Evolutionary conservation across 2,797 vertebrate species (phyloP).

Genomic region (Aratinga solstitialis): DNA sequence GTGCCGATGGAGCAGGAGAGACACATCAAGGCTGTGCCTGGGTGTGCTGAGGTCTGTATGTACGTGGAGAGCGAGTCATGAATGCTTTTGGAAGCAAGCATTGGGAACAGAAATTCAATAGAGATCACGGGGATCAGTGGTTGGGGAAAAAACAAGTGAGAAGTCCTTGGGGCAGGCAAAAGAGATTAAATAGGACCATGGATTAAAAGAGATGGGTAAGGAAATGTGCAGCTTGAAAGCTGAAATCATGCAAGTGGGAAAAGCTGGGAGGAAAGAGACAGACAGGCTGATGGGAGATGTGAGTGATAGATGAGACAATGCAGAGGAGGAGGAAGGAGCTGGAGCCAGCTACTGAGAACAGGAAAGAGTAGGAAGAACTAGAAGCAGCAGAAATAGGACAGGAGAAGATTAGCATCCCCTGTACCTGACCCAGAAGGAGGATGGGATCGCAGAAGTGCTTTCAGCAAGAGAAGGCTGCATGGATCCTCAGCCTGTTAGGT

Average conservation of each 20-base stretch:
- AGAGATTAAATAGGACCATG: neutral
- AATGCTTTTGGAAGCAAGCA: neutral
- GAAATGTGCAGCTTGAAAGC: neutral
- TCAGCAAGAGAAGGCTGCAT: neutral
- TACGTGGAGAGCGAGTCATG: neutral
- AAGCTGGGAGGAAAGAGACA: neutral
- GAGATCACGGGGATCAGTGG: neutral
- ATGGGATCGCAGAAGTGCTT: neutral
- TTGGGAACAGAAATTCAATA: neutral
- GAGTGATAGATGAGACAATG: slow-evolving; percentile 38
- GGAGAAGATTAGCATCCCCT: neutral
- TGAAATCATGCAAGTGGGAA: neutral
- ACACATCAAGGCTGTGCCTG: neutral
- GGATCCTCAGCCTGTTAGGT: neutral
- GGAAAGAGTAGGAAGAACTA: slow-evolving; percentile 44
- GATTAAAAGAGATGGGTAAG: neutral
- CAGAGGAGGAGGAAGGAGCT: slow-evolving; percentile 27
- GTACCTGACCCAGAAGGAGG: slow-evolving; percentile 29
- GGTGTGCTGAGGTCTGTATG: neutral
- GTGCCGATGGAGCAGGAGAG: neutral
- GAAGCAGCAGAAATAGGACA: slow-evolving; percentile 33
- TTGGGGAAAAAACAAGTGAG: neutral
- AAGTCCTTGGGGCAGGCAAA: neutral
- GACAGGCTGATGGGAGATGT: neutral
- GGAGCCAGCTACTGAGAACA: slow-evolving; percentile 1